A percentile compares a stretch with the other conserved stretches of the same genome.
Conservation (phyloP, 30 jellyfish, hydroid and myxozoan species). For the Nemopilema nomurai region DNA sequence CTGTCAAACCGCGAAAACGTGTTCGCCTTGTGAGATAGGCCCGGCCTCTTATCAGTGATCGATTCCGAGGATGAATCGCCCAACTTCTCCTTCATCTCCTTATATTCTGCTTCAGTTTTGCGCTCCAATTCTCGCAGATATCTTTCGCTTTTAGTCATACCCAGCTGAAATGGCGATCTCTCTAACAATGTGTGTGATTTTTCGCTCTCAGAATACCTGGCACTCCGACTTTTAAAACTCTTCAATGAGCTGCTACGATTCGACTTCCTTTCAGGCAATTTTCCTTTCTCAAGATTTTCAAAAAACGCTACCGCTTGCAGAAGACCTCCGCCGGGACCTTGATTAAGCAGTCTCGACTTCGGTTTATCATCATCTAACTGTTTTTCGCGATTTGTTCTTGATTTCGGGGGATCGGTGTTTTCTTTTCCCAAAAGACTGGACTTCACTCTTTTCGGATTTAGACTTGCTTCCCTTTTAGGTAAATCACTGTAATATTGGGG, state of each 20-base stretch:
- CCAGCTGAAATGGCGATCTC: conserved; percentile 54
- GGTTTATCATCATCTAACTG: conserved; percentile 3
- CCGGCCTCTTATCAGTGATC: background rate
- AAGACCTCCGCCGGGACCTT: conserved; percentile 30
- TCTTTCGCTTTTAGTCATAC: conserved; percentile 33
- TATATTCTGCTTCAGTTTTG: conserved; percentile 45
- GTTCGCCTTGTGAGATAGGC: background rate
- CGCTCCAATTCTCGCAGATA: conserved; percentile 63
- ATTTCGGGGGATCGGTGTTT: background rate
- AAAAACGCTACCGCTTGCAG: conserved; percentile 30
- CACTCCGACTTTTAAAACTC: conserved; percentile 10
- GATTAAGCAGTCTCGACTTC: conserved; percentile 14
- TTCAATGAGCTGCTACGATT: conserved; percentile 11
- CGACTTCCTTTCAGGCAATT: background rate
- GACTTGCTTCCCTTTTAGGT: background rate
- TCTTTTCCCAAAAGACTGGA: background rate
- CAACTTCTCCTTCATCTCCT: conserved; percentile 34
- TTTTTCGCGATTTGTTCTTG: background rate
- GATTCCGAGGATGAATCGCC: conserved; percentile 32
- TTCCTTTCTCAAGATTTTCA: conserved; percentile 12
- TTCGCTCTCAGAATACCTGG: background rate
- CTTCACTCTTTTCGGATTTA: background rate
- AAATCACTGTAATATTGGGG: background rate
- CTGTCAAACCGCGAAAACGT: conserved; percentile 11
- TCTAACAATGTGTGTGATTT: conserved; percentile 3